phyloP scores from a whole-genome alignment of 2,113 vertebrate species.

The Illadopsis cleaveri region DNA sequence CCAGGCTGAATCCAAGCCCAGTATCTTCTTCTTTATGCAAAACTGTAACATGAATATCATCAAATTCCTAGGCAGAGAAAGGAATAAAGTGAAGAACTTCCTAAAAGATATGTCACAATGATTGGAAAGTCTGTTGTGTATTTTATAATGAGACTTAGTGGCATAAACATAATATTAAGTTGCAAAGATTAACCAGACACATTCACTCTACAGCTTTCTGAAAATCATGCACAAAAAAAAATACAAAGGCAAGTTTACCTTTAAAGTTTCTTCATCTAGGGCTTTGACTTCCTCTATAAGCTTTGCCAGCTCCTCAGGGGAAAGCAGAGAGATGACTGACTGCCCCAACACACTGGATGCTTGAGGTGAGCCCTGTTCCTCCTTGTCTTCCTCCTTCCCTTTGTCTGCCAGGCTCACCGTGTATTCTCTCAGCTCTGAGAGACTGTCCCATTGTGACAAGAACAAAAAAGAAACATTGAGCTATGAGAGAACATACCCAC shows the following conservation, averaged over 20 bases:
- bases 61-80: constrained; percentile 80
- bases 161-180: not conserved
- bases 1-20: constrained; percentile 92
- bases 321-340: constrained; percentile 87
- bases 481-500: not conserved
- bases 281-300: constrained; percentile 88
- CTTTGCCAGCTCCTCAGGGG: constrained; percentile 77
- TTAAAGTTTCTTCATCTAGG: constrained; percentile 84
- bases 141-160: not conserved
- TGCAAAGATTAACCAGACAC: not conserved
- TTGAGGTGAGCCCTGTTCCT: constrained; percentile 24
- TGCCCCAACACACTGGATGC: constrained; percentile 68
- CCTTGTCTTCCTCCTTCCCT: constrained; percentile 10
- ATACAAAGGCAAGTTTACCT: constrained; percentile 72
- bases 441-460: constrained; percentile 67
- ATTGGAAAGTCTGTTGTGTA: not conserved
- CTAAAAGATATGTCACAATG: not conserved
- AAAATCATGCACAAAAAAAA: not conserved
- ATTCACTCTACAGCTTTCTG: not conserved
- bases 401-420: constrained; percentile 73
- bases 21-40: constrained; percentile 91
- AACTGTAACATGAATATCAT: constrained; percentile 89
- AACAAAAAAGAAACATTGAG: not conserved
- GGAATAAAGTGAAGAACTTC: not conserved
- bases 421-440: constrained; percentile 85